phyloP scores from a whole-genome alignment of 2,888 invertebrate species.

The Aphidius colemani region DNA sequence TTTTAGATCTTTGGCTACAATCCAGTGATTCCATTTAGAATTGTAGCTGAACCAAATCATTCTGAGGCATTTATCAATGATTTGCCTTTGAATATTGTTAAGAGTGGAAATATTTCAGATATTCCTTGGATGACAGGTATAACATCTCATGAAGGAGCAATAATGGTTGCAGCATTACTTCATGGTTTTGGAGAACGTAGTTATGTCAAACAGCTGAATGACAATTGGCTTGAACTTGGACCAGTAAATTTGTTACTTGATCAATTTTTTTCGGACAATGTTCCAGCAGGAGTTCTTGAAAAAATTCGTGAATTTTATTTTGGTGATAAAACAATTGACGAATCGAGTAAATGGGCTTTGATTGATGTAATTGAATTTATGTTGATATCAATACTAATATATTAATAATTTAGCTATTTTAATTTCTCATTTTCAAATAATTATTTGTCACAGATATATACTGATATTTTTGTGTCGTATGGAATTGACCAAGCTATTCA shows the following conservation, averaged over 20 bases:
- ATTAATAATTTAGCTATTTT: background rate
- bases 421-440: too few species aligned
- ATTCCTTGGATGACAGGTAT: slow-evolving; percentile 78
- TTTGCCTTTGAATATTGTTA: slow-evolving; percentile 64
- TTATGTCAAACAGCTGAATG: slow-evolving; percentile 63
- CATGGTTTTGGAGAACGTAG: slow-evolving; percentile 58
- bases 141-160: slow-evolving; percentile 74
- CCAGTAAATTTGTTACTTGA: slow-evolving; percentile 69
- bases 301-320: slow-evolving; percentile 66
- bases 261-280: slow-evolving; percentile 61
- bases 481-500: slow-evolving; percentile 69
- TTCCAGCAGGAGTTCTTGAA: slow-evolving; percentile 59
- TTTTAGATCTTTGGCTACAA: slow-evolving; percentile 77
- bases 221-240: slow-evolving; percentile 64
- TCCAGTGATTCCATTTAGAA: slow-evolving; percentile 80
- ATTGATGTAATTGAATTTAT: slow-evolving; percentile 62
- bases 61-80: slow-evolving; percentile 73
- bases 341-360: slow-evolving; percentile 62
- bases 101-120: slow-evolving; percentile 61
- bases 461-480: slow-evolving; percentile 73
- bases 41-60: slow-evolving; percentile 73
- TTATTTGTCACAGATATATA: slow-evolving; percentile 66
- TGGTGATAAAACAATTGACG: slow-evolving; percentile 59
- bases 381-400: background rate
- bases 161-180: slow-evolving; percentile 63